phyloP scores from a whole-genome alignment of 1,140 invertebrate genomes.

The Hypsibius dujardini region DNA sequence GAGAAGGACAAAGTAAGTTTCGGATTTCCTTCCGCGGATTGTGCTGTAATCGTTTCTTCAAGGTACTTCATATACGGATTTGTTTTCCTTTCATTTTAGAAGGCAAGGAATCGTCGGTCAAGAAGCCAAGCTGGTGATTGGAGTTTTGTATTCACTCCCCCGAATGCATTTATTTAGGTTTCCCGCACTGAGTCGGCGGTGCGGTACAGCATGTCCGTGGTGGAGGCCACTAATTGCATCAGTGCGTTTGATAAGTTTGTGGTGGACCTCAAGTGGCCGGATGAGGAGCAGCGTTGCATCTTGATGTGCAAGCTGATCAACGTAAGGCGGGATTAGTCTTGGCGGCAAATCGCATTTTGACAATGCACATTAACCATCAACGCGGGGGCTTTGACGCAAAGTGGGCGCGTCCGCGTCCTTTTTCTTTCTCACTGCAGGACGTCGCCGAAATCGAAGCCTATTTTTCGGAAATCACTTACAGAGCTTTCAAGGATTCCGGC shows the following conservation, averaged over 20 bases:
- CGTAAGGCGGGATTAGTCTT: background rate
- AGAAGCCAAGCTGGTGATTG: background rate
- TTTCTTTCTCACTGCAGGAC: background rate
- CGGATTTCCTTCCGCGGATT: too few species aligned
- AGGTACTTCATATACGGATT: too few species aligned
- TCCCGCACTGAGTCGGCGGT: background rate
- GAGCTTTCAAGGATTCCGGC: conserved; percentile 9
- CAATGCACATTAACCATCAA: too few species aligned
- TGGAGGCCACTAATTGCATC: background rate
- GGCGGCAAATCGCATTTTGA: too few species aligned
- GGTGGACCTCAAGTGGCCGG: background rate
- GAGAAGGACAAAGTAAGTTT: conserved; percentile 8
- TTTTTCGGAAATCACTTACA: conserved; percentile 1
- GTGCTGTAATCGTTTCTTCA: too few species aligned
- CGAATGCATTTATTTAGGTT: too few species aligned
- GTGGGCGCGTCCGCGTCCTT: too few species aligned
- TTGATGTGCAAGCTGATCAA: conserved; percentile 13
- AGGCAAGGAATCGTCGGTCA: background rate
- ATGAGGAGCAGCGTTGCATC: background rate
- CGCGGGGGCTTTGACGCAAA: too few species aligned
- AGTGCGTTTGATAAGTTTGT: background rate
- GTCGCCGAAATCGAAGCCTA: background rate
- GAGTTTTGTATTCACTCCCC: background rate
- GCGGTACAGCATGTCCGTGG: conserved; percentile 4
- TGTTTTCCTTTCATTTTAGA: background rate